These are phyloP conservation scores for Dicerorhinus sumatrensis DNA, from an alignment of 2,113 vertebrate genomes.

Conservation along the genomic window DNA sequence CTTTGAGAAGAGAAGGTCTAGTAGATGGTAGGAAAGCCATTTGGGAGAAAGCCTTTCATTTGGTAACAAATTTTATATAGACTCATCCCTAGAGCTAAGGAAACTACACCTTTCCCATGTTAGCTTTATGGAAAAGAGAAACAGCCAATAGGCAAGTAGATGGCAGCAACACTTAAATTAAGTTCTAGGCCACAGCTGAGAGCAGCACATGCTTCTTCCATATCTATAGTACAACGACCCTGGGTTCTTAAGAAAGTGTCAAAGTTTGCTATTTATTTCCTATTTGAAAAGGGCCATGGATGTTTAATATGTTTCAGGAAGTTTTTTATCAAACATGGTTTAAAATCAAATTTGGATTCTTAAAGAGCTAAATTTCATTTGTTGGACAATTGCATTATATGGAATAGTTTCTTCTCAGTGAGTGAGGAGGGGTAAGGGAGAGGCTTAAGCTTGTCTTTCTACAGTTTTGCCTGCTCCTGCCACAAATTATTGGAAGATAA, in stretches of 20 bases:
- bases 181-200: neutral
- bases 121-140: neutral
- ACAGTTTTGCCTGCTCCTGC: neutral
- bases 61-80: neutral
- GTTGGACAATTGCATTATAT: neutral
- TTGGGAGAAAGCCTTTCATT: neutral
- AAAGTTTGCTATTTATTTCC: constrained; percentile 12
- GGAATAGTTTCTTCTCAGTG: neutral
- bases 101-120: neutral
- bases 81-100: neutral
- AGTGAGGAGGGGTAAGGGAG: neutral
- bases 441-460: neutral
- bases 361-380: neutral
- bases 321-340: neutral
- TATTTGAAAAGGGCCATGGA: neutral
- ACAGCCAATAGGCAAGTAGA: neutral
- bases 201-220: neutral
- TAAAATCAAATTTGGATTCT: neutral
- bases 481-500: neutral
- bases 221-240: neutral
- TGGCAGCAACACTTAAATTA: neutral
- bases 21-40: neutral
- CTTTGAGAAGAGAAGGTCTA: neutral
- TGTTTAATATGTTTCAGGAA: neutral
- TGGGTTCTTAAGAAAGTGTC: neutral